Base-by-base conservation (phyloP, 2,797 vertebrate species). In the Sebastes flavidus region DNA sequence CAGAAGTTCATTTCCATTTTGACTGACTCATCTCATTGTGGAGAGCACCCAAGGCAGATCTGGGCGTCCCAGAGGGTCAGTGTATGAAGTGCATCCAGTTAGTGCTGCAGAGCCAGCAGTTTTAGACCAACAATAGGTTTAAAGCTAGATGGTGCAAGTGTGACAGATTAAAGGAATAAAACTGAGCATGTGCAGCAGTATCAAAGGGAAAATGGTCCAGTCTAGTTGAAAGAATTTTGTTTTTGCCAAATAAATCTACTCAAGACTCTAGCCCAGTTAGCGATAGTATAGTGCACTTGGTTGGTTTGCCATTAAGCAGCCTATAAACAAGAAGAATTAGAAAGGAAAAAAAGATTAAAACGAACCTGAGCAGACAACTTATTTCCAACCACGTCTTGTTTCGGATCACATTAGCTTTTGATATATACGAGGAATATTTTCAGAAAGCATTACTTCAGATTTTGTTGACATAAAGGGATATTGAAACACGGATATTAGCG, bases 11-110 rank as follows among this genome's bases (percentile, higher is more conserved):
- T 73, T 81, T 46, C 59, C 30, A 59, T 69, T 87, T 58, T 75
- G 42, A 78, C 82, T 85, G 80, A 84, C 77, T 89, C 72, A 80
- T 84, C 82, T 76, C 36, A 81, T 79, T 82, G 80, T 75, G 72
- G 62, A 78, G 61, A 81, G 63, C 58, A 80, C 84, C 76, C 27
- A 52, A 67, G 77, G 84, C 77, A 70, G 72, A 70, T 83, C 34
- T 30, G 32, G 32, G 67, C 16, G 54, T 84, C 66, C 61, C 74
- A 32, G n/a, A 77, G 75, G 75, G 52, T 63, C 72, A 49, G 69
- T 32, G 67, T 46, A 58, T 67, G 70, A 78, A 29, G 71, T 74
- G 66, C 75, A 86, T 82, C 38, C 69, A 72, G 72, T 68, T 32
- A 38, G 52, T 73, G 59, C 70, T 77, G 68, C 86, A 68, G 67